phyloP scores from a whole-genome alignment of 2,888 invertebrate species.

The Drosophila paramelanica region DNA sequence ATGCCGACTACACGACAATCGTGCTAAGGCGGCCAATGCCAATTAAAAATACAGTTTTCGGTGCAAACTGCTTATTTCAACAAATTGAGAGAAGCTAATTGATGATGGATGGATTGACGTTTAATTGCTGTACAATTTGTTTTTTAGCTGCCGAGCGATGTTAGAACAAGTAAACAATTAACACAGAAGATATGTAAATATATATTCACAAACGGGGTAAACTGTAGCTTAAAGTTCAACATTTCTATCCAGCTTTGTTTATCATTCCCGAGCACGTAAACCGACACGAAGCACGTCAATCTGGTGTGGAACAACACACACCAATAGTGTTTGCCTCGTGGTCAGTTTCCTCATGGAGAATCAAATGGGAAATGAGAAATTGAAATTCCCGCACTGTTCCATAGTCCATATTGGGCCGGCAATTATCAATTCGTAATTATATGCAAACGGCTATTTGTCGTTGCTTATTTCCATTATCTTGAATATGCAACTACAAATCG shows the following conservation, averaged over 20 bases:
- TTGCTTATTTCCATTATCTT: constrained; percentile 10
- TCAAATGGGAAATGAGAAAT: constrained; percentile 2
- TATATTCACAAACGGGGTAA: neutral
- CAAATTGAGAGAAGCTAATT: constrained; percentile 30
- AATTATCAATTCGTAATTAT: constrained; percentile 7
- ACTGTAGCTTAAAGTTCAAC: constrained; percentile 6
- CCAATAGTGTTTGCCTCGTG: no score
- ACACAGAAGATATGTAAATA: neutral
- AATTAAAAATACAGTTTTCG: constrained; percentile 27
- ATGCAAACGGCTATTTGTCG: constrained; percentile 4
- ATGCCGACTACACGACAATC: constrained; percentile 24
- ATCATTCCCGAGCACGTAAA: neutral
- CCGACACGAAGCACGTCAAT: no score
- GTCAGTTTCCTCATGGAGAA: neutral
- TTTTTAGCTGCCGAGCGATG: neutral
- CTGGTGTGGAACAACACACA: no score
- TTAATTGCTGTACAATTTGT: constrained; percentile 8
- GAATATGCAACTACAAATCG: constrained; percentile 18
- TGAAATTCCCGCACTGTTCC: constrained; percentile 22
- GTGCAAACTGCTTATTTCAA: constrained; percentile 35
- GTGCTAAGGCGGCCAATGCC: constrained; percentile 7
- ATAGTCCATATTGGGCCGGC: constrained; percentile 8
- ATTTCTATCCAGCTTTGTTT: neutral
- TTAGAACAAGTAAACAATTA: constrained; percentile 5
- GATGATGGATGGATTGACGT: constrained; percentile 15